Base-by-base conservation (phyloP, 2,888 invertebrate species). In the Cheilosia grossa region DNA sequence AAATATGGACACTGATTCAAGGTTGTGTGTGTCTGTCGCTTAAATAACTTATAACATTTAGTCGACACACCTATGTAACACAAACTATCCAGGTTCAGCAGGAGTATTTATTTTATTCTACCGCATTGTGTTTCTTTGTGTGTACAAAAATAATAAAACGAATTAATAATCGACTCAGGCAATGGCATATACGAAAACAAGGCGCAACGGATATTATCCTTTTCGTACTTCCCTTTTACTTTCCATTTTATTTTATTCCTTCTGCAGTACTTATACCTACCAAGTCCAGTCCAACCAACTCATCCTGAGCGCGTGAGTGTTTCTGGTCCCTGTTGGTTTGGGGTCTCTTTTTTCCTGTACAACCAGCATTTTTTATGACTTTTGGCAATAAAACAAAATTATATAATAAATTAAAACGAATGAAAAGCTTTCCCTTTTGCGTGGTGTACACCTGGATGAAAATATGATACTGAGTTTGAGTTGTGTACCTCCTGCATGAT, bases 121-220 rank as follows among this genome's bases (percentile, higher is more conserved):
- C 42, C 37, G 69, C 56, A 49, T 56, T 81, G 75, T 56, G 54
- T 79, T 63, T 40, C 53, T 15, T 67, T 64, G 53, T 59, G 73
- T 47, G 30, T 10, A 27, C 37, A 63, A 61, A 59, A 49, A 56
- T 49, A 56, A 24, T 54, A 54, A 79, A 70, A 51, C 24, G 47
- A 64, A 70, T 66, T 44, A 51, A 63, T 64, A 63, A 49, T 47
- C 63, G 63, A 59, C 49, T 58, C 13, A 40, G 40, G 64, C 63
- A 69, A 37, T 10, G 37, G 37, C 49, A 51, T 56, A 21, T 13
- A 58, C 19, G 15, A 53, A 75, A 64, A 63, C 58, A 70, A 59
- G 64, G 70, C 81, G 64, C 54, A 82, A 77, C 77, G 82, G 82
- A 82, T 49, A 82, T 72, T 77, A 82, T 82, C 82, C 82, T 72